Base-by-base conservation (phyloP, 2,888 invertebrate genomes). In the Eupithecia subfuscata region DNA sequence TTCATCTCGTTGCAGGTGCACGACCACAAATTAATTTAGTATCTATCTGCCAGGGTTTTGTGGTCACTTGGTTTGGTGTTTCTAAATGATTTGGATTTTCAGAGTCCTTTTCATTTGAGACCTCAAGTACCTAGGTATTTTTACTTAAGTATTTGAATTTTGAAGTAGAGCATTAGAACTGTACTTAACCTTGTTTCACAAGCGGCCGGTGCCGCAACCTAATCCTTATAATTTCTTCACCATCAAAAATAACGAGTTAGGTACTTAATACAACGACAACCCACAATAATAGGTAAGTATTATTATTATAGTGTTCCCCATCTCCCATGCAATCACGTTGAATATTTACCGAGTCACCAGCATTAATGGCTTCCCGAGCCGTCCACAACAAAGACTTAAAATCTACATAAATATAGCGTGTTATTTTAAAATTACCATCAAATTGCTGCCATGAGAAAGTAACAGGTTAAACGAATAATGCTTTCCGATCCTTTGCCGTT, bases 381-480 rank as follows among this genome's bases (percentile, higher is more conserved):
- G 79, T 77, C 73, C 75, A 76, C 77, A 78, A 80, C 78, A 81
- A 80, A 79, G 81, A 73, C 72, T 68, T 69, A 74, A 74, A 80
- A 82, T 81, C 79, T 80, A 80, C 80, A 80, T 81, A 80, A 81
- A 79, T 79, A 80, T 79, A 80, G 78, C 77, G 73, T 82, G 79
- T 79, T 80, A 79, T 81, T 82, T 84, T 86, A 78, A 84, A 87
- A 86, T 83, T 83, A 81, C 83, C 80, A 82, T 82, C 78, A 83
- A 88, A 86, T 85, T 84, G 79, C 79, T 80, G 76, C 79, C 82
- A 79, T 88, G 85, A 81, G 86, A 84, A 87, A 84, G 81, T 82
- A 79, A 75, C 80, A 80, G 82, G 82, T 83, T 85, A 83, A 83
- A 84, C 85, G 84, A 79, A 84, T 82, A 84, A 86, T 86, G 84